A percentile compares a stretch with the other conserved stretches of the same genome.
These are phyloP conservation scores for Eleutherodactylus coqui DNA, from an alignment of 2,797 vertebrate species.

Conservation along the genomic window DNA sequence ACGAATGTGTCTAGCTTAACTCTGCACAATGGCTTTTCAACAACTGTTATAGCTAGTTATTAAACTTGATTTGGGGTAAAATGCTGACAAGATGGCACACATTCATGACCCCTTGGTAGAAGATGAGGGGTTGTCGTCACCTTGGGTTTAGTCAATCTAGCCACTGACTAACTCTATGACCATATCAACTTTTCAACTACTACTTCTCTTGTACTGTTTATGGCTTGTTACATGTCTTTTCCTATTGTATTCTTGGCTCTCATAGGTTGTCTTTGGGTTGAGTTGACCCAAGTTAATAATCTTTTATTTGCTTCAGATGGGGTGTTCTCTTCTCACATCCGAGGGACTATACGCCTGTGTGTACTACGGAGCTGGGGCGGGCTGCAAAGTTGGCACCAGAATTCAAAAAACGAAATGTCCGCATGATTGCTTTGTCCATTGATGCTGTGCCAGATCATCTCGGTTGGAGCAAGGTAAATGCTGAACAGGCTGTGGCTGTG, in stretches of 20 bases:
- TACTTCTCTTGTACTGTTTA: too few species aligned
- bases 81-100: too few species aligned
- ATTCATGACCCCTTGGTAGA: too few species aligned
- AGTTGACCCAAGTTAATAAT: background rate
- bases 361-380: slow-evolving; percentile 93
- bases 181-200: too few species aligned
- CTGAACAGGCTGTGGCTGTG: background rate
- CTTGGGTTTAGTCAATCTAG: too few species aligned
- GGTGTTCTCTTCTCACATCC: slow-evolving; percentile 97
- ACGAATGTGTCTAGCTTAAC: too few species aligned
- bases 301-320: slow-evolving; percentile 81
- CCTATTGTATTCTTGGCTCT: background rate
- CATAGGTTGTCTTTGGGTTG: background rate
- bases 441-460: slow-evolving; percentile 91
- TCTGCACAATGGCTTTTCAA: too few species aligned
- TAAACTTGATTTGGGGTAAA: too few species aligned
- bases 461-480: slow-evolving; percentile 89
- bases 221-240: too few species aligned
- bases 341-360: slow-evolving; percentile 93
- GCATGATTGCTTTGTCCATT: slow-evolving; percentile 94
- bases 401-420: slow-evolving; percentile 89
- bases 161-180: too few species aligned
- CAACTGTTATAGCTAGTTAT: too few species aligned
- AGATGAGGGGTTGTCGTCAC: too few species aligned
- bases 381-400: slow-evolving; percentile 82